Base-by-base conservation (phyloP, 2,113 vertebrate species). In the Cromileptes altivelis region DNA sequence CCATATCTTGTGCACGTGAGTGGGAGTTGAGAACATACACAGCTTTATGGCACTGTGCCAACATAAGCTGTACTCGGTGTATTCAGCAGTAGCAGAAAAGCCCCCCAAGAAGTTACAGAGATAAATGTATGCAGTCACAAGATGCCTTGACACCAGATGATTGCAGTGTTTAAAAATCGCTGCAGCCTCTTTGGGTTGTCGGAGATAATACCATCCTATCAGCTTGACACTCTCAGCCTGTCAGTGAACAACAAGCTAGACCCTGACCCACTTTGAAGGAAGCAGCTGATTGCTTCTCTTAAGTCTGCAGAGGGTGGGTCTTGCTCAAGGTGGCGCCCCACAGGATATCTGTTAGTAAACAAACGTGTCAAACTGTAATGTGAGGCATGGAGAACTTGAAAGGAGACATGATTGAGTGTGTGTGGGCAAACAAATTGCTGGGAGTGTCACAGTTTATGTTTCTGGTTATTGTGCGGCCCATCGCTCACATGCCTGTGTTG, bases 341-440 rank as follows among this genome's bases (percentile, higher is more conserved):
- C 45, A 40, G 25, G 33, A 68, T 68, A 23, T 67, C 23, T 81
- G 78, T 86, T 76, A 78, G 71, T 81, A 87, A 87, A 93, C 81
- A 86, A 0, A 40, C 27, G 63, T 7, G 25, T 65, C 63, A 74
- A n/a, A 30, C 17, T 53, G 27, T 15, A 69, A 69, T 0, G 2
- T 75, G 58, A 84, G 45, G 50, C 75, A 47, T 15, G 45, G 12
- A 23, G 15, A 78, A 8, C 68, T 47, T 52, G 9, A 40, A 17
- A 61, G 27, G 23, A 65, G 23, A 72, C 27, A 40, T 47, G 49
- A 73, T 8, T 47, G 15, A 70, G 18, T 30, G 21, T 27, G 23
- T 52, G 45, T 62, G 15, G 49, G 10, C 37, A 64, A 87, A 78
- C 71, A 56, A 52, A 60, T 33, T 10, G 0, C 21, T 1, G 12